Base-by-base conservation (phyloP, 2,888 invertebrate genomes). In the Lampropteryx suffumata region DNA sequence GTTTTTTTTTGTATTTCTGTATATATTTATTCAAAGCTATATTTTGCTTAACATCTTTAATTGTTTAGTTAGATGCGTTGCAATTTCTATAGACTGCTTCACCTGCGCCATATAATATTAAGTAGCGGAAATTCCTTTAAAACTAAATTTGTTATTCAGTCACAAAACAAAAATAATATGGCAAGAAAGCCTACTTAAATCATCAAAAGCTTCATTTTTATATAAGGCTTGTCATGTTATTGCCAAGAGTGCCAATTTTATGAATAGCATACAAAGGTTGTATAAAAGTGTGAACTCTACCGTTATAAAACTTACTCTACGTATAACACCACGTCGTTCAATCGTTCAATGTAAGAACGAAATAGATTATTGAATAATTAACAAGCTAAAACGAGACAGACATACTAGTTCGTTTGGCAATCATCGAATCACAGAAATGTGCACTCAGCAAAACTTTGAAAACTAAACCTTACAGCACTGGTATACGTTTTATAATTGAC, bases 231-330 rank as follows among this genome's bases (percentile, higher is more conserved):
- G 46, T 55, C 50, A 60, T 50, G 47, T 40, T 44, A 43, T 30
- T n/a, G n/a, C 49, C 51, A 39, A 41, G 5, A 28, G 29, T 5
- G n/a, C n/a, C 12, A 27, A 26, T 27, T 27, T 26, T 10, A 10
- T 9, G 11, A 40, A 29, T 30, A 13, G 10, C 10, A 5, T 24
- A 11, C 12, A 42, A 41, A 47, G 2, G 9, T 3, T 32, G 60
- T 74, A 71, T 63, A 73, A 73, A 74, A 72, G 64, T 72, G 69
- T 60, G 67, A 73, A 73, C 58, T 60, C 66, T 72, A 73, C 50
- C 24, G 34, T 58, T 67, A 67, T 46, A 66, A 67, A 65, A 62
- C 61, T 61, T 67, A 55, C 10, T 21, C 51, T 57, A 57, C 7
- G 10, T 2, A 12, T 12, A 8, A 33, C 17, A 39, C 4, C 2